phyloP scores from a whole-genome alignment of 2,888 invertebrate genomes.

The Cynaeus angustus region DNA sequence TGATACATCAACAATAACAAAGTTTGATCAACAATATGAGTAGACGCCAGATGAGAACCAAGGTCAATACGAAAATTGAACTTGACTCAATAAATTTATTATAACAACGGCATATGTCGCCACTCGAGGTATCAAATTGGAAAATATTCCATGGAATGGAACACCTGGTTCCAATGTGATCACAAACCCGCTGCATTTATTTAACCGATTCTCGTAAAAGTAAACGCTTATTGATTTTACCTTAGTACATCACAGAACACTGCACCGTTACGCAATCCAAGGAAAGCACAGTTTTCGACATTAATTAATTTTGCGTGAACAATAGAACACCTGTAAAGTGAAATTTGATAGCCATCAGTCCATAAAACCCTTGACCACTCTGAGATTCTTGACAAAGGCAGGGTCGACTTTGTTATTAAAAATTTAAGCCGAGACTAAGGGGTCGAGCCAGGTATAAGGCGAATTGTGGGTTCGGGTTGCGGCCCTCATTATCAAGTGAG shows the following conservation, averaged over 20 bases:
- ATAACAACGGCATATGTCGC: slow-evolving; percentile 16
- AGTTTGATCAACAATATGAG: slow-evolving; percentile 20
- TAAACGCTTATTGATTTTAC: background rate
- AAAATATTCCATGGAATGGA: slow-evolving; percentile 7
- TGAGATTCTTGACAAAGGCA: background rate
- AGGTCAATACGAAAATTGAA: slow-evolving; percentile 17
- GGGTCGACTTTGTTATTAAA: slow-evolving; percentile 3
- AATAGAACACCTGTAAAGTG: slow-evolving; percentile 4
- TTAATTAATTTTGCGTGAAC: background rate
- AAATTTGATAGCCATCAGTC: background rate
- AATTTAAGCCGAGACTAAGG: background rate
- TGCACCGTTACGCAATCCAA: slow-evolving; percentile 4
- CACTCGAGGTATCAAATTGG: slow-evolving; percentile 20
- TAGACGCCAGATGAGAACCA: slow-evolving; percentile 24
- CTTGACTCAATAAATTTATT: slow-evolving; percentile 27
- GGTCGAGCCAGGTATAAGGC: slow-evolving; percentile 16
- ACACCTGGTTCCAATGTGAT: slow-evolving; percentile 9
- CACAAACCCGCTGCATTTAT: slow-evolving; percentile 1
- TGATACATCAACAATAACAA: slow-evolving; percentile 19
- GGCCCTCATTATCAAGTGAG: slow-evolving; percentile 29
- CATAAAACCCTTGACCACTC: slow-evolving; percentile 1
- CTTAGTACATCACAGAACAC: background rate
- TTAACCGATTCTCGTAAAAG: background rate
- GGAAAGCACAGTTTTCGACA: background rate
- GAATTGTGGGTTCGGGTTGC: background rate